Evolutionary conservation across 2,797 vertebrate species (phyloP), one percentile per base, ranked within the genome.

Genomic region (Argentina silus): DNA sequence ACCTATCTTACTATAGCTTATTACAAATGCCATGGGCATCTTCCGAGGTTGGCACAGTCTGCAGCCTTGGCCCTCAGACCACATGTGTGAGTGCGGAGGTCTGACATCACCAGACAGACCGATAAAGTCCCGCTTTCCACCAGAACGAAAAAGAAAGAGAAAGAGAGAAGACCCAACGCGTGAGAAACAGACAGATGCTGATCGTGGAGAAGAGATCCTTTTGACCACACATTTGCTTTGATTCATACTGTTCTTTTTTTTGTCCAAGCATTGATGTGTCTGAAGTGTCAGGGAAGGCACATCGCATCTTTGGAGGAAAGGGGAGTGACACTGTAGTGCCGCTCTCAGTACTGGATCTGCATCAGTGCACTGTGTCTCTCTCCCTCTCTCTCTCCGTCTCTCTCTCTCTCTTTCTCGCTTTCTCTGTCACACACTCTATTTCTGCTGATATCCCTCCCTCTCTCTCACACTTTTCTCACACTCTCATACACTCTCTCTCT

Each of bases 51-150:
- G 79, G 77, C 76, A 74, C 72, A 57, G 48, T 55, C 74, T 45
- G 17, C 85, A 74, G 73, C 86, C 48, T 63, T 27, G 61, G 51
- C 36, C 65, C 69, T 63, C n/a, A 23, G 72, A 83, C 74, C 82
- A 69, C 82, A 80, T 77, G 75, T 78, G 67, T 66, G 60, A 47
- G 64, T 73, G 15, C 43, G 75, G 27, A 81, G 77, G 62, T 77
- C 80, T 87, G 83, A 87, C 86, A 85, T 87, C 84, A 85, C 75
- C 17, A 15, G 36, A 9, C 53, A 55, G 55, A 55, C 72, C 83
- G 85, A 87, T 86, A 82, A 75, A 83, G 76, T 73, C 68, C 57
- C 4, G 56, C 78, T 78, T 79, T 78, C 66, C 27, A 45, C 74
- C 50, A 2, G 79, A 87, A 77, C 80, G 81, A 76, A 76, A 65